Base-by-base conservation (phyloP, 1,140 invertebrate species). In the Atta texana region DNA sequence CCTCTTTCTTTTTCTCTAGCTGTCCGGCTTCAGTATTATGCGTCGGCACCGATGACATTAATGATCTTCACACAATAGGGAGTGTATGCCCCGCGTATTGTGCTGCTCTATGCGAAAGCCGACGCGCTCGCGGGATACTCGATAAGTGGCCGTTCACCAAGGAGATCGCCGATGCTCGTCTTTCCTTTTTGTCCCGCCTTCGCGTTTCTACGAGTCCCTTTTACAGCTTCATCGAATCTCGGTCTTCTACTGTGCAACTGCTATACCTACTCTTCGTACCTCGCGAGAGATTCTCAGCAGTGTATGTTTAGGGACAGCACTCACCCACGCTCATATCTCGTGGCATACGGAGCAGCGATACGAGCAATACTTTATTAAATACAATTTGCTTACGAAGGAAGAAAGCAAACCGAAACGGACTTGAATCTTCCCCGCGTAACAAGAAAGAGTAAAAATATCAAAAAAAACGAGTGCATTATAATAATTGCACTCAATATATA, bases 151-250 rank as follows among this genome's bases (percentile, higher is more conserved):
- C 74, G 72, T 31, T 66, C 80, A 72, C 39, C 49, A 34, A 69
- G 44, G 44, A 66, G 63, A 63, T 78, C 71, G 44, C 14, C 61
- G 66, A 53, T 6, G 63, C 44, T 69, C 44, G 44, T 71, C 72
- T 24, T 89, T 74, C 51, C 69, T 18, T 53, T 55, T 86, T 59
- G 49, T 31, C 14, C 24, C 24, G 53, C 31, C 59, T n/a, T 51
- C 59, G 85, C 39, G 8, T 87, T 88, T 89, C 89, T 89, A 87
- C 85, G 72, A 84, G 88, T 84, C 51, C 28, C 69, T n/a, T 44
- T 87, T 84, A 87, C 85, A 61, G 61, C 89, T 87, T 90, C 77
- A 89, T 90, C 85, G 53, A 87, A 76, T 81, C 51, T 64, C 12
- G 31, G 24, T 24, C 24, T 28, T 72, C 57, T 31, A 16, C n/a